These are phyloP conservation scores for Phoebastria nigripes DNA, from an alignment of 2,797 vertebrate species.

Conservation along the genomic window DNA sequence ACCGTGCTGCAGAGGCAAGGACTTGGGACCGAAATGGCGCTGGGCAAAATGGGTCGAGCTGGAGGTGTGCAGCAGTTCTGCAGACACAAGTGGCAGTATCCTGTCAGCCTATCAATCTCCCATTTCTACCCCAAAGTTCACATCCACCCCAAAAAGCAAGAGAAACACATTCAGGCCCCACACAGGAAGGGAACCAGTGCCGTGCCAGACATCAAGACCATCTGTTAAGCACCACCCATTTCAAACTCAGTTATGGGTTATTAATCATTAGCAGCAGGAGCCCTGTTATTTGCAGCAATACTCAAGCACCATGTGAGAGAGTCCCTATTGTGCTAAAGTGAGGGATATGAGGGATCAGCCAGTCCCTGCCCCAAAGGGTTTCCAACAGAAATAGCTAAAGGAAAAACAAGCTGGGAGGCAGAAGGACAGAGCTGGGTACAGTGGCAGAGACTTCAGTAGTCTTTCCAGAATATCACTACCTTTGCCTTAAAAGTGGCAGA, in stretches of 20 bases:
- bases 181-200: neutral
- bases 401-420: neutral
- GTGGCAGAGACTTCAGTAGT: neutral
- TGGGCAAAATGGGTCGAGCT: neutral
- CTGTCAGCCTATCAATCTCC: neutral
- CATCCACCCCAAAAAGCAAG: neutral
- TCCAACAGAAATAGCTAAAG: neutral
- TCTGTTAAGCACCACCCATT: slow-evolving; percentile 18
- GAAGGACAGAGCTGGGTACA: neutral
- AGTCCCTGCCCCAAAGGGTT: neutral
- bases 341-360: neutral
- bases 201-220: neutral
- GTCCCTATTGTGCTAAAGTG: neutral
- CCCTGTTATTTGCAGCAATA: neutral
- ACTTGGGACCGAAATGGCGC: fast-evolving
- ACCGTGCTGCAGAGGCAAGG: fast-evolving
- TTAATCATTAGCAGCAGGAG: slow-evolving; percentile 19
- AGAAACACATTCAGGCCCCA: neutral
- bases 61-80: neutral
- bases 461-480: neutral
- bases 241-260: slow-evolving; percentile 16
- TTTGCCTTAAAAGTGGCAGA: neutral
- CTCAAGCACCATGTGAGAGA: neutral
- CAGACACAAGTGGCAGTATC: neutral
- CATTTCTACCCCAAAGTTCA: neutral